A percentile compares a stretch with the other conserved stretches of the same genome.
Evolutionary conservation across 2,113 vertebrate genomes (phyloP).

Genomic region (Gallinago undulata): DNA sequence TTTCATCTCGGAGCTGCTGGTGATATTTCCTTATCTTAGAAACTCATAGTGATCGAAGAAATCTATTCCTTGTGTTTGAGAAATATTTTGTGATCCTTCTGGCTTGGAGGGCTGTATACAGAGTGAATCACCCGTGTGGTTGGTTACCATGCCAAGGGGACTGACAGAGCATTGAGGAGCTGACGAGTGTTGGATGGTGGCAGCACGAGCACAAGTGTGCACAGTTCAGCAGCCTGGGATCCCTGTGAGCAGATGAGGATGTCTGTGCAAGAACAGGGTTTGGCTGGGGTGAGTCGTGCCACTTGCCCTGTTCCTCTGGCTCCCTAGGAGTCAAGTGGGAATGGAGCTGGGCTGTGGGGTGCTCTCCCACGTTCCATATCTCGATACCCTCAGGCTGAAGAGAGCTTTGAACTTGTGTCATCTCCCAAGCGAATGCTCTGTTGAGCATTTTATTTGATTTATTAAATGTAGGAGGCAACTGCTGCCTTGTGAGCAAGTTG

Average conservation of each 20-base stretch:
- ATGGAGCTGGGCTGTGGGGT: not conserved
- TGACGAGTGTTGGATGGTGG: accelerated
- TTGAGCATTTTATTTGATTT: not conserved
- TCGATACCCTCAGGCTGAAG: not conserved
- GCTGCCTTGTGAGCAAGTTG: not conserved
- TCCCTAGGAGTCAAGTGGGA: accelerated
- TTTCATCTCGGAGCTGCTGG: not conserved
- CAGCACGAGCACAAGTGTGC: not conserved
- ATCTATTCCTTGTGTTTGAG: not conserved
- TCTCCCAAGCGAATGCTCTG: not conserved
- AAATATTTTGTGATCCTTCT: not conserved
- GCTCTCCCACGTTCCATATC: not conserved
- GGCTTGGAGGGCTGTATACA: not conserved
- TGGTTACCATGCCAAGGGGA: not conserved
- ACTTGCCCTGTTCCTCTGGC: not conserved
- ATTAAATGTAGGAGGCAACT: not conserved
- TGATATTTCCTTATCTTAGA: not conserved
- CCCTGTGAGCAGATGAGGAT: not conserved
- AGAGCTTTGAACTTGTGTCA: not conserved
- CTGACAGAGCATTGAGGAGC: not conserved
- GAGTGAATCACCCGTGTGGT: not conserved
- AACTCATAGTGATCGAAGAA: accelerated
- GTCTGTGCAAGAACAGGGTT: not conserved
- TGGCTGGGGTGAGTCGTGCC: not conserved
- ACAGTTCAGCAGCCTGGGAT: not conserved